Percentiles rank a stretch among this genome's conserved stretches.
These are phyloP conservation scores for Alauda arvensis DNA, from an alignment of 2,797 vertebrate species.

Conservation along the genomic window DNA sequence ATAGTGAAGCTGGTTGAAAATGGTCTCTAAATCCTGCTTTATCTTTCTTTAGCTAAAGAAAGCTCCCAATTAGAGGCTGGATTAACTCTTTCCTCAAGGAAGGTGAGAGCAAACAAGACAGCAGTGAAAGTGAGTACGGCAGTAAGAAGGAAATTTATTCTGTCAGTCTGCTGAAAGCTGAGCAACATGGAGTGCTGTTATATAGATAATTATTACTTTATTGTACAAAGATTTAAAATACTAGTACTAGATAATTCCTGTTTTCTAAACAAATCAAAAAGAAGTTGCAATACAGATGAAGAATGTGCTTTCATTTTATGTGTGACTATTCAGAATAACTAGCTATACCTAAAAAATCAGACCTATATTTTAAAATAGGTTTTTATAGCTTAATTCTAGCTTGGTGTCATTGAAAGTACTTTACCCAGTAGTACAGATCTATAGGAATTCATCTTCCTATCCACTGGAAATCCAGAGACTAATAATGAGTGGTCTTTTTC, in stretches of 20 bases:
- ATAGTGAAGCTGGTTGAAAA: slow-evolving; percentile 45
- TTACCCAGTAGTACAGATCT: not conserved
- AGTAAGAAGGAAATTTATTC: not conserved
- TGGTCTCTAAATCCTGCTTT: slow-evolving; percentile 49
- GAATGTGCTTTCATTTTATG: not conserved
- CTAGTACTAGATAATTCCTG: not conserved
- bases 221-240: not conserved
- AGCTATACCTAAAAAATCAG: not conserved
- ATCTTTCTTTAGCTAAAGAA: slow-evolving; percentile 38
- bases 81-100: slow-evolving; percentile 35
- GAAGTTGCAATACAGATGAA: not conserved
- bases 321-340: not conserved
- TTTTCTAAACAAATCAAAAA: not conserved
- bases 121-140: not conserved
- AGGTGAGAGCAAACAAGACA: not conserved
- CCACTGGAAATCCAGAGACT: not conserved
- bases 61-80: not conserved
- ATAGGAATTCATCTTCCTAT: not conserved
- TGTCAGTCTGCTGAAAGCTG: not conserved
- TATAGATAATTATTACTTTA: not conserved
- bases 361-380: not conserved
- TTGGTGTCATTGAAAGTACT: not conserved
- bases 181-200: not conserved
- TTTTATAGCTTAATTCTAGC: not conserved
- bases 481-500: not conserved